Evolutionary conservation across 2,113 vertebrate genomes (phyloP), one percentile per base, ranked within the genome.

Genomic region (Aegotheles bennettii): DNA sequence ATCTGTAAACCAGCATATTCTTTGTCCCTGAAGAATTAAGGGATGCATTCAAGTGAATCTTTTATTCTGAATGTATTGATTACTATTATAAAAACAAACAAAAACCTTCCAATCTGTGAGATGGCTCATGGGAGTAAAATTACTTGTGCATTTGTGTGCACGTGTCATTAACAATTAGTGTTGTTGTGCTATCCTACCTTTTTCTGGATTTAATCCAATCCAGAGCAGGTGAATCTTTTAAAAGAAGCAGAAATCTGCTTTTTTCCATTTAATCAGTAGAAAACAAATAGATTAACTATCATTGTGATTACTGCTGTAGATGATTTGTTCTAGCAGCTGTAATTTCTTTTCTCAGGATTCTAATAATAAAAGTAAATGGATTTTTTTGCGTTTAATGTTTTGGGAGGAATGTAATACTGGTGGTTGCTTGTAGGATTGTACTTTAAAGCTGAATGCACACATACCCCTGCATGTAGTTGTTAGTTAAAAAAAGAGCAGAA

Each of bases 1-100:
- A 93, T 56, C 70, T 90, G 77, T 85, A 83, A 88, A 81, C 71
- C 23, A 57, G 31, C 68, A 51, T 67, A 82, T 74, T 74, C 42
- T 87, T 79, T 89, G 51, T 88, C 83, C 60, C 81, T 94, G 89
- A 95, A 91, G 77, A 92, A 63, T 80, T 63, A 38, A 63, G 54
- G 40, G 89, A 40, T 38, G 71, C 75, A 86, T 93, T 89, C 15
- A 57, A 63, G 33, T 63, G 50, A 51, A 51, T 26, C 6, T 26
- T 65, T 73, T 88, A 24, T 59, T 76, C n/a, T 24, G 29, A 53
- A 54, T 60, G 36, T 42, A 54, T 65, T 36, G 9, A 23, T 33
- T 67, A 47, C 13, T 47, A 8, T 14, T 60, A 14, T 19, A 54
- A 84, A 78, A 78, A 9, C 10, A 45, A 59, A 47, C 7, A 38